phyloP scores from a whole-genome alignment of 2,113 vertebrate species.

The Gracilinanus agilis region DNA sequence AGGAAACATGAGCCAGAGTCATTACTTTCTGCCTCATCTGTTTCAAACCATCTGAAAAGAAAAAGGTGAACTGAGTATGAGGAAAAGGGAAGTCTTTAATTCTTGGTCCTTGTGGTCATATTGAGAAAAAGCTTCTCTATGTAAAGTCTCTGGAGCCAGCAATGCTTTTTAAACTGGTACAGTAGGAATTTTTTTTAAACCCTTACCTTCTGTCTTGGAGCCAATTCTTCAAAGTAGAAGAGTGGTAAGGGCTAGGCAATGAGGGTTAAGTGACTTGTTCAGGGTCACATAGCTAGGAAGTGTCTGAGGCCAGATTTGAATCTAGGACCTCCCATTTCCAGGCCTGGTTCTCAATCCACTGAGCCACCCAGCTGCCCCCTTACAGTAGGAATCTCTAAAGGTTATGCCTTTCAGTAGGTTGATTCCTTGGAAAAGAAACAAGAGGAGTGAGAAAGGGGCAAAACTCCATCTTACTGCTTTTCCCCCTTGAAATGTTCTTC shows the following conservation, averaged over 20 bases:
- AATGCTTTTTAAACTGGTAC: fast-evolving
- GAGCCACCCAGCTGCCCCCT: no score
- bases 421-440: background rate
- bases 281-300: no score
- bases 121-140: background rate
- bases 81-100: background rate
- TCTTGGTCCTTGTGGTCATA: background rate
- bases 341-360: no score
- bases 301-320: no score
- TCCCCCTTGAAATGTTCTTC: no score
- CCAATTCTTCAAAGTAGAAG: no score
- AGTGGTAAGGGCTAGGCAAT: no score
- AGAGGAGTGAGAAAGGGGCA: background rate
- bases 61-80: background rate
- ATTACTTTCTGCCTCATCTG: background rate
- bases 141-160: background rate
- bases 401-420: background rate
- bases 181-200: no score
- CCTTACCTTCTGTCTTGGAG: no score
- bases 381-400: background rate
- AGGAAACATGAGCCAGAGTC: background rate
- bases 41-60: background rate
- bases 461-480: no score
- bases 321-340: no score
- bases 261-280: no score